Conservation (phyloP, 2,113 vertebrate species). For the Tonatia bakeri region DNA sequence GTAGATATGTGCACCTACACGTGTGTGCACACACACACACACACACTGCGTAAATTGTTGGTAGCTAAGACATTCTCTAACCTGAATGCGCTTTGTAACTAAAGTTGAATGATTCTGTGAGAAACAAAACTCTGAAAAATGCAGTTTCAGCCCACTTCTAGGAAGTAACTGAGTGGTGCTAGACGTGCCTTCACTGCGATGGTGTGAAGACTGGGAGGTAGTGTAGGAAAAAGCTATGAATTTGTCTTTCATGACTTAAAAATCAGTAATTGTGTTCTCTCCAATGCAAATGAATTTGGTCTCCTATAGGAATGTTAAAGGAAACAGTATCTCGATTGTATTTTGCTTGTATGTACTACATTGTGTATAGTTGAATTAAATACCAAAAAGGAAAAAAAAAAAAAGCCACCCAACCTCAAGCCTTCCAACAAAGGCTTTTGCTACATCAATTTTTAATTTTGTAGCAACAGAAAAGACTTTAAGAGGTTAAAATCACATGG, state of each 20-base stretch:
- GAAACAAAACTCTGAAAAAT: constrained; percentile 64
- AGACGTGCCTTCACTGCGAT: background rate
- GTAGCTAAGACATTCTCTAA: background rate
- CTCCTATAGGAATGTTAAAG: constrained; percentile 72
- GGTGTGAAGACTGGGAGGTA: constrained; percentile 56
- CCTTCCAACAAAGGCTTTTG: constrained; percentile 56
- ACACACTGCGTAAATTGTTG: background rate
- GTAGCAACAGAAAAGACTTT: constrained; percentile 27
- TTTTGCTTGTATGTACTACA: constrained; percentile 57
- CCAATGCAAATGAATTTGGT: constrained; percentile 54
- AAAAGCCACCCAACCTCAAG: constrained; percentile 49
- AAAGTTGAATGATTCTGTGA: constrained; percentile 61
- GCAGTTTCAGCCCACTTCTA: constrained; percentile 48
- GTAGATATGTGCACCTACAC: background rate
- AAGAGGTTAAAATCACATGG: background rate
- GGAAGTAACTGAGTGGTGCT: constrained; percentile 51
- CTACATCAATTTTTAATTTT: constrained; percentile 50
- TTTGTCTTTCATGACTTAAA: constrained; percentile 75
- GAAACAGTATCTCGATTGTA: constrained; percentile 65
- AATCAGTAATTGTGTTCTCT: constrained; percentile 71
- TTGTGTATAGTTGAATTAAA: constrained; percentile 65
- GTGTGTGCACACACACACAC: background rate
- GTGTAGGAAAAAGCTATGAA: constrained; percentile 69
- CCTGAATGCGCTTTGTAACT: constrained; percentile 53
- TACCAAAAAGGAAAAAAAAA: constrained; percentile 19